A percentile compares a stretch with the other conserved stretches of the same genome.
Conservation (phyloP, 2,888 invertebrate species). For the Macrosiphum euphorbiae region DNA sequence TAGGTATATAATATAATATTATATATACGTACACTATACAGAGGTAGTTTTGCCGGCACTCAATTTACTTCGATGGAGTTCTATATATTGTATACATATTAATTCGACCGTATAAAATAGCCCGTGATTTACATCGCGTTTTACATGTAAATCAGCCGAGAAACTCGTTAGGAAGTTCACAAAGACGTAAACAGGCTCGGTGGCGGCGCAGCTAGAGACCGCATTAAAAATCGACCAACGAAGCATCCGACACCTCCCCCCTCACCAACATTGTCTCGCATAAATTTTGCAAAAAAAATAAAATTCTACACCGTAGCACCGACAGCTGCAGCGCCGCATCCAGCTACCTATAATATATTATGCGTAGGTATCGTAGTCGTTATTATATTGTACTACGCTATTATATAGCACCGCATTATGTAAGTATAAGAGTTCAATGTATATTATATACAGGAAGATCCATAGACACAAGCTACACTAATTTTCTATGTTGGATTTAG, state of each 20-base stretch:
- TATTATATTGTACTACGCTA: background rate
- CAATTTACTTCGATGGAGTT: background rate
- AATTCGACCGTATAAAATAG: slow-evolving; percentile 43
- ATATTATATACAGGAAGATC: background rate
- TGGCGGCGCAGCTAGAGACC: background rate
- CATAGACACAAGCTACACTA: background rate
- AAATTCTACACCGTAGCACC: background rate
- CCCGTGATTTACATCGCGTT: slow-evolving; percentile 44
- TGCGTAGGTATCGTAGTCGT: background rate
- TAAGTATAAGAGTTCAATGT: background rate
- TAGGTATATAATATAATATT: background rate
- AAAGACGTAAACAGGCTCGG: background rate
- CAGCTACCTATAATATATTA: slow-evolving; percentile 8
- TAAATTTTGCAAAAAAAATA: background rate
- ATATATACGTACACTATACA: background rate
- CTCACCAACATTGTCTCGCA: background rate
- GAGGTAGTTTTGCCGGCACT: background rate
- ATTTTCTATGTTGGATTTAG: background rate
- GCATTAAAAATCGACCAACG: slow-evolving; percentile 40
- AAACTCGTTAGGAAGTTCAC: slow-evolving; percentile 57
- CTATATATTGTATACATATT: slow-evolving; percentile 16
- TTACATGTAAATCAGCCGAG: slow-evolving; percentile 55
- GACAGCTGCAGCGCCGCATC: background rate
- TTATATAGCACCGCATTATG: background rate
- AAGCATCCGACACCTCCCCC: background rate